Percentiles rank a stretch among this genome's conserved stretches.
These are phyloP conservation scores for Seriola quinqueradiata DNA, from an alignment of 2,113 vertebrate genomes.

Conservation along the genomic window DNA sequence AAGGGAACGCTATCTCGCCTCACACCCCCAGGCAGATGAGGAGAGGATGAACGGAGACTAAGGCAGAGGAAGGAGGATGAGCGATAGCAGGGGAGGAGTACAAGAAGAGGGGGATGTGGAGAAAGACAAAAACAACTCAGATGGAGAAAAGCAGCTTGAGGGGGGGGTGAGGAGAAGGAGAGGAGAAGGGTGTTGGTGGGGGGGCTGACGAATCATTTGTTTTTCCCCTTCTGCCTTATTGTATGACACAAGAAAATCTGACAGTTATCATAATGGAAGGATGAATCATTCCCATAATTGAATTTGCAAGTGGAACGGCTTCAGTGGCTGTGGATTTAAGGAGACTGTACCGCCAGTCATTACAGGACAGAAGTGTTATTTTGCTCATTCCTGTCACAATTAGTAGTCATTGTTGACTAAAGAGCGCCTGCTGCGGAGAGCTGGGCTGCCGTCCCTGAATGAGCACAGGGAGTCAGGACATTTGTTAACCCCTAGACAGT, in stretches of 20 bases:
- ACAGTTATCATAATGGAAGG: constrained; percentile 84
- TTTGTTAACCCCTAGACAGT: constrained; percentile 50
- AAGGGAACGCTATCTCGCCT: constrained; percentile 64
- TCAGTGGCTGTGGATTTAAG: constrained; percentile 71
- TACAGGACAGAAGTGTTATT: constrained; percentile 56
- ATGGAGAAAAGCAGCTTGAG: constrained; percentile 57
- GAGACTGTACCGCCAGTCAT: constrained; percentile 50
- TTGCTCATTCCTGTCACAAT: constrained; percentile 55
- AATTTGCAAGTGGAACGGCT: constrained; percentile 82
- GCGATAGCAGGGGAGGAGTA: constrained; percentile 52
- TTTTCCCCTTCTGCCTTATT: constrained; percentile 74
- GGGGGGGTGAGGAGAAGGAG: constrained; percentile 48
- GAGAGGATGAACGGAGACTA: constrained; percentile 63
- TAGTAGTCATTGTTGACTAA: constrained; percentile 51
- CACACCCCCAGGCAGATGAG: constrained; percentile 62
- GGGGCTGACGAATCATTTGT: constrained; percentile 77
- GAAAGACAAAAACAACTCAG: constrained; percentile 54
- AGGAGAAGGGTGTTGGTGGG: constrained; percentile 42
- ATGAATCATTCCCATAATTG: constrained; percentile 83
- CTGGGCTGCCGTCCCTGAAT: constrained; percentile 30
- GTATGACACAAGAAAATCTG: constrained; percentile 83
- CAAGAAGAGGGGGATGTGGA: constrained; percentile 45
- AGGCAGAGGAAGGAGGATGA: constrained; percentile 64
- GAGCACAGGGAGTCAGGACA: constrained; percentile 16
- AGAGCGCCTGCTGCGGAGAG: constrained; percentile 45